Evolutionary conservation across 1,140 invertebrate species (phyloP).

Genomic region (Drosophila nigrodunni): DNA sequence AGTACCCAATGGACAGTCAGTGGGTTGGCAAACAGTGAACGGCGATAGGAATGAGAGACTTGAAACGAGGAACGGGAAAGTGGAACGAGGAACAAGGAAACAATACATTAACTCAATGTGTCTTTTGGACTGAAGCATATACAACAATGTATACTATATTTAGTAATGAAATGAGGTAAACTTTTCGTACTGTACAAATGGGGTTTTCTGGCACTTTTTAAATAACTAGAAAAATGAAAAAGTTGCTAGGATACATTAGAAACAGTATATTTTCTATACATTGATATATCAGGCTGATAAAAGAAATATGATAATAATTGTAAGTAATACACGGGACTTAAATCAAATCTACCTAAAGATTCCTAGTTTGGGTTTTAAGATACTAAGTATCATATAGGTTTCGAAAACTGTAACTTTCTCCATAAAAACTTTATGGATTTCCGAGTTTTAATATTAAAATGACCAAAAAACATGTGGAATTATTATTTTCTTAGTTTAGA

Average conservation of each 20-base stretch:
- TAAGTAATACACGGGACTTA: too few relatives aligned
- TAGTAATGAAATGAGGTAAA: slow-evolving; percentile 29
- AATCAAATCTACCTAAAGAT: too few relatives aligned
- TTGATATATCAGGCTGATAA: neutral
- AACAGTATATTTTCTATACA: slow-evolving; percentile 38
- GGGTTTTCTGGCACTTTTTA: slow-evolving; percentile 12
- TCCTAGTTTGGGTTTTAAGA: too few relatives aligned
- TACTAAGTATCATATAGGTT: too few relatives aligned
- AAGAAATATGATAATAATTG: too few relatives aligned
- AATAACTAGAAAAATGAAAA: neutral
- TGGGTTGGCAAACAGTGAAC: slow-evolving; percentile 13
- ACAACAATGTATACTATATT: slow-evolving; percentile 1
- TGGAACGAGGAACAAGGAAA: slow-evolving; percentile 26
- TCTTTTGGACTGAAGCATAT: neutral
- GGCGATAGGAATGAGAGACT: neutral
- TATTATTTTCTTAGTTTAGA: too few relatives aligned
- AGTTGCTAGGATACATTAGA: too few relatives aligned
- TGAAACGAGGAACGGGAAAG: neutral
- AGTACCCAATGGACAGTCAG: slow-evolving; percentile 16
- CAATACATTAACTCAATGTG: slow-evolving; percentile 31
- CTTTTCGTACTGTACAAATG: slow-evolving; percentile 29
- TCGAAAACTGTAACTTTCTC: too few relatives aligned
- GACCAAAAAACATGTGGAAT: too few relatives aligned
- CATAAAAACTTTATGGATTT: too few relatives aligned
- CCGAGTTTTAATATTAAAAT: too few relatives aligned